Percentiles rank a stretch among this genome's conserved stretches.
Evolutionary conservation across 2,888 invertebrate genomes (phyloP).

Genomic region (Chrysolina oricalcia): DNA sequence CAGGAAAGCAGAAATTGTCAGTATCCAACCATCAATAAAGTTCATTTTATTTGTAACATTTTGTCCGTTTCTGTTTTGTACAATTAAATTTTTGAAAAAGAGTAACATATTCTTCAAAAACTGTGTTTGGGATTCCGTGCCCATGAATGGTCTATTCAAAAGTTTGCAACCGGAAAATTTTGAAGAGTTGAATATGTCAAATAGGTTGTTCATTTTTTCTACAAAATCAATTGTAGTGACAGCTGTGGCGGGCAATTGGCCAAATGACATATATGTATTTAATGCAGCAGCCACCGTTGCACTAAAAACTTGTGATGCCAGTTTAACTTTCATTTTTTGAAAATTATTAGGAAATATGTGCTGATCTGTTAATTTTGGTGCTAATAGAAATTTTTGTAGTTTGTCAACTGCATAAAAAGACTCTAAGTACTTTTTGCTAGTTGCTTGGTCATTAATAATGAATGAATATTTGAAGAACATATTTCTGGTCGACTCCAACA

Average conservation of each 20-base stretch:
- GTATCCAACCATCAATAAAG: constrained; percentile 41
- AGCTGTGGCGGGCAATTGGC: constrained; percentile 36
- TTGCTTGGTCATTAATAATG: constrained; percentile 3
- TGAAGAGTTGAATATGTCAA: constrained; percentile 48
- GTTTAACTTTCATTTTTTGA: constrained; percentile 45
- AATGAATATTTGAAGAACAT: constrained; percentile 26
- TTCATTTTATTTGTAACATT: constrained; percentile 40
- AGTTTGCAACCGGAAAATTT: constrained; percentile 21
- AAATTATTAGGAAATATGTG: constrained; percentile 52
- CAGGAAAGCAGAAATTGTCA: constrained; percentile 33
- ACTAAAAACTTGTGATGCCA: constrained; percentile 51
- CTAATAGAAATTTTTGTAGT: constrained; percentile 34
- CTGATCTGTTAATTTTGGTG: constrained; percentile 50
- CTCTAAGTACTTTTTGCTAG: constrained; percentile 45
- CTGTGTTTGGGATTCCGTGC: constrained; percentile 35
- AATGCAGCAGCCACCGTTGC: constrained; percentile 46
- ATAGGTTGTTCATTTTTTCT: constrained; percentile 44
- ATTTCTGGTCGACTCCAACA: constrained; percentile 26
- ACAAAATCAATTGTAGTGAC: constrained; percentile 38
- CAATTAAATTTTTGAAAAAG: constrained; percentile 15
- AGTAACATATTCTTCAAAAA: constrained; percentile 36
- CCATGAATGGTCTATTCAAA: constrained; percentile 38
- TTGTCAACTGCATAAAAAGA: constrained; percentile 48
- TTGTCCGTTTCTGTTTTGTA: constrained; percentile 24
- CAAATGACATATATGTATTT: constrained; percentile 40